Base-by-base conservation (phyloP, 1,140 invertebrate species). In the Hyles vespertilio region DNA sequence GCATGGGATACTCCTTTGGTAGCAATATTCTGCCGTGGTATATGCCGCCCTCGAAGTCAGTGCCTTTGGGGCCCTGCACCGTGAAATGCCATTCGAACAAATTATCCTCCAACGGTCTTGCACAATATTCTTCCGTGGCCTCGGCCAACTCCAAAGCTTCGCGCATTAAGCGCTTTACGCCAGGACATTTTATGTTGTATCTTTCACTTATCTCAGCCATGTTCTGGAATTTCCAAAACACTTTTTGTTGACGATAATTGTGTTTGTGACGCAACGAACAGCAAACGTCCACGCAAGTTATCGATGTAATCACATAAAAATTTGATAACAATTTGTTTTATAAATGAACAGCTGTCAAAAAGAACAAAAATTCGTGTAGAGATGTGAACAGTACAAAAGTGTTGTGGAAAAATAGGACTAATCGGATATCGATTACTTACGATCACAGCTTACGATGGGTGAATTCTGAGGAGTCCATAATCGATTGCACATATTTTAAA, bases 81-180 rank as follows among this genome's bases (percentile, higher is more conserved):
- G 98, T 99, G 84, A 99, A 99, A 89, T 99, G 98, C 98, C 98
- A 99, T 84, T 99, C 98, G 90, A 99, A 99, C 33, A 99, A 87
- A 90, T 99, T 99, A 74, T 98, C 97, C 83, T 99, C 97, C 11
- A 99, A 84, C 32, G 98, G 98, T 72, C 94, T 93, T 22, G 97
- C 97, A 89, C 91, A 95, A 84, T 97, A 98, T 81, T 98, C 95
- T 76, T 97, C 96, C 10, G 96, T 98, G 11, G 97, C 92, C 61
- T 96, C 92, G 40, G 92, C 91, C 49, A 98, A 83, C 84, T 99
- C 98, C 67, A 93, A 90, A 1, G 98, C 97, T 89, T 99, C 98
- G 76, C 95, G 91, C 95, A 99, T 97, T 65, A 99, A 89, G 57
- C 98, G 91, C 88, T 98, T 98, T 1, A 99, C 98, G 88, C 96